These are phyloP conservation scores for Zaprionus ornatus DNA, from an alignment of 1,140 invertebrate species.

Conservation along the genomic window DNA sequence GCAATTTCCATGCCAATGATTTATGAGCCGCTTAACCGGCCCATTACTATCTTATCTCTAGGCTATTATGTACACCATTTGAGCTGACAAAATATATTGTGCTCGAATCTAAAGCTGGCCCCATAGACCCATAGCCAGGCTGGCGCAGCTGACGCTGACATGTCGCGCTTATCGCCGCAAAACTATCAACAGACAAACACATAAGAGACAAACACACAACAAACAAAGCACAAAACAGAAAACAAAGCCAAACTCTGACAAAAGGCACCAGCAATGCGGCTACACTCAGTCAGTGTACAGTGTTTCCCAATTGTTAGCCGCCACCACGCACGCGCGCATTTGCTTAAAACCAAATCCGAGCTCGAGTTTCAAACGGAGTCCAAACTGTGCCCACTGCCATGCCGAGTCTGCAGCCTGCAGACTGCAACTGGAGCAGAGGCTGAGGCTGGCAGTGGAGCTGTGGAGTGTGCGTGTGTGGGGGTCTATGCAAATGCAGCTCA, in stretches of 20 bases:
- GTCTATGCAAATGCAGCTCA: slow-evolving; percentile 72
- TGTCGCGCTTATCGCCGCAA: slow-evolving; percentile 76
- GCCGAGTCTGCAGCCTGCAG: neutral
- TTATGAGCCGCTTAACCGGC: slow-evolving; percentile 78
- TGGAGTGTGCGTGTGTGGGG: slow-evolving; percentile 30
- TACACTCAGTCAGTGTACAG: slow-evolving; percentile 49
- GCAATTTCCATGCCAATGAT: slow-evolving; percentile 81
- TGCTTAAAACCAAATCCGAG: slow-evolving; percentile 74
- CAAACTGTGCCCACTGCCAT: slow-evolving; percentile 5
- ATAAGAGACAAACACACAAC: slow-evolving; percentile 45
- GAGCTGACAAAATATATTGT: slow-evolving; percentile 81
- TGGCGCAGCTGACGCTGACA: slow-evolving; percentile 65
- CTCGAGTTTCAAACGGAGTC: slow-evolving; percentile 55
- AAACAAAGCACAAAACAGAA: slow-evolving; percentile 35
- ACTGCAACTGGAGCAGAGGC: slow-evolving; percentile 9
- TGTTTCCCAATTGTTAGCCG: slow-evolving; percentile 78
- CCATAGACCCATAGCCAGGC: slow-evolving; percentile 1
- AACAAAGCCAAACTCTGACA: slow-evolving; percentile 54
- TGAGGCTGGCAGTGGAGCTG: neutral
- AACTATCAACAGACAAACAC: slow-evolving; percentile 74
- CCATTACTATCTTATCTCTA: slow-evolving; percentile 77
- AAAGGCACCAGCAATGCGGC: slow-evolving; percentile 37
- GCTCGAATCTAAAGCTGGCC: slow-evolving; percentile 71
- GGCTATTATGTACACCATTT: slow-evolving; percentile 80
- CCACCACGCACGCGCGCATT: slow-evolving; percentile 80